Base-by-base conservation (phyloP, 2,113 vertebrate genomes). In the Sterrhoptilus dennistouni region DNA sequence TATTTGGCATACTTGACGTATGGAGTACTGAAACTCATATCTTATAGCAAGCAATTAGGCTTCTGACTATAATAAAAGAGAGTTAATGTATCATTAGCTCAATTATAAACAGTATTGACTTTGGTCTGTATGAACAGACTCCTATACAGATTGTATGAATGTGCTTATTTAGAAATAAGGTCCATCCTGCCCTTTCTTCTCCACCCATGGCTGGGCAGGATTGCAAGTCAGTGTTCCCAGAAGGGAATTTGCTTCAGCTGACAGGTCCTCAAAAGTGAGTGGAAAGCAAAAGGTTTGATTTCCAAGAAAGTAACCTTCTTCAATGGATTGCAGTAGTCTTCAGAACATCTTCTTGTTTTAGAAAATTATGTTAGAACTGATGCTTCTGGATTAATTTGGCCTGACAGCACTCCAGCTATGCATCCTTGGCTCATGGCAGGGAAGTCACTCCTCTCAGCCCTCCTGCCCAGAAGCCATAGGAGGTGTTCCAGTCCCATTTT, bases 291-390 rank as follows among this genome's bases (percentile, higher is more conserved):
- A 44, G 2, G 3, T 33, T 53, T 17, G 47, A 28, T 57, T 76
- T 96, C 29, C 27, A 56, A 71, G 36, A 52, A 75, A 82, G 78
- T 8, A 1, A 45, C 10, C 18, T 44, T 75, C 9, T 65, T 66
- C 66, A 50, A 28, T 6, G 18, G 33, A 40, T 17, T 0, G 0
- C 0, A 0, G 4, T 6, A 63, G 13, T 42, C 52, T 78, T 75
- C 76, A 83, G 35, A 78, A 75, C 5, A 59, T 8, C 17, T 47
- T 40, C 12, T 53, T 65, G 6, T 6, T 80, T 86, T 40, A 61
- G n/a, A 36, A 90, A 75, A 69, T 28, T 9, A 6, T 65, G 27
- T 42, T 77, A 45, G 12, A 15, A 65, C 22, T 36, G 60, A 4
- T 5, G 1, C 2, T 82, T 57, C 52, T 59, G 20, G 18, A 27